Base-by-base conservation (phyloP, 1,140 invertebrate species). In the Drosophila baimaii region DNA sequence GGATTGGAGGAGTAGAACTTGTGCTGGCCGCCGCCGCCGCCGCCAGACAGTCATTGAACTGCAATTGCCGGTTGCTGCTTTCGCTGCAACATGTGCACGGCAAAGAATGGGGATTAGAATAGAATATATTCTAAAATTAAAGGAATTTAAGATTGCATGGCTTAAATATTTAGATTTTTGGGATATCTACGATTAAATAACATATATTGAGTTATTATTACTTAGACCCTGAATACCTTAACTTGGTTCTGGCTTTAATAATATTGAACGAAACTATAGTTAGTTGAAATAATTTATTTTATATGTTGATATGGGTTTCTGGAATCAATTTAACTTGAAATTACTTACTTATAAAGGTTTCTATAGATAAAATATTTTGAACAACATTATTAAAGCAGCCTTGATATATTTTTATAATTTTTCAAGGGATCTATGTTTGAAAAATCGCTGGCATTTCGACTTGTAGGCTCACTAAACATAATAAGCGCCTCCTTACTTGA, bases 21-120 rank as follows among this genome's bases (percentile, higher is more conserved):
- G 81, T 65, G 77, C 73, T 63, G 56, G 47, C 47, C 47, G 47
- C 46, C 46, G 37, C 64, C 31, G 44, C 35, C n/a, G 37, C n/a
- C 8, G 51, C 31, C 51, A 54, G 51, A 8, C 74, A 81, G 81
- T 85, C 81, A 85, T 78, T 85, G 81, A 85, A 85, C 81, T 82
- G 70, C 64, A 72, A 71, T 31, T 73, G 76, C 76, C 61, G 72
- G 62, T 64, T 44, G 73, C 44, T 54, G 51, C 51, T 54, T 54
- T 54, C 68, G 70, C 23, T 12, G 37, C 19, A 43, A 31, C 57
- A 58, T 37, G 23, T 41, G 5, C 33, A 19, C 39, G 58, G 29
- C 17, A 44, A 29, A 35, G 19, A 54, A 54, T 12, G 23, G 15
- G 5, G 27, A 19, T 19, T 13, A 5, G 0, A 4, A 13, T 13